Evolutionary conservation across 2,113 vertebrate species (phyloP).

Genomic region (Galeopterus variegatus): DNA sequence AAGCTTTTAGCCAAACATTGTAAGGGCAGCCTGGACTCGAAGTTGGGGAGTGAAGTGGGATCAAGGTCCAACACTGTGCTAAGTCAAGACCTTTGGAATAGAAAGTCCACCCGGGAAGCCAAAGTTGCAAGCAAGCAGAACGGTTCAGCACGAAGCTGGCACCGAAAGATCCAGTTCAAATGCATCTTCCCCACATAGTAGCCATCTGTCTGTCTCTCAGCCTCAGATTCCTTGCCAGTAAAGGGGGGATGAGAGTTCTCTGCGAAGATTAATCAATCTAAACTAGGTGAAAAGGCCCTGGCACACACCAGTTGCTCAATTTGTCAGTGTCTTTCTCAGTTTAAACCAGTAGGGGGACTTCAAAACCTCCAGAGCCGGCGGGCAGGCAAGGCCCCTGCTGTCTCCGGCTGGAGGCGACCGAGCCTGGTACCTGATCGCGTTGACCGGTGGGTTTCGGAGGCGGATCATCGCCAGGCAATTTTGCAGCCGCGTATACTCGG

Average conservation of each 20-base stretch:
- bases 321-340: background rate
- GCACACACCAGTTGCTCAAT: fast-evolving
- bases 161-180: fast-evolving
- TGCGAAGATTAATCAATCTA: background rate
- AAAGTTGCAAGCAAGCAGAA: background rate
- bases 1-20: background rate
- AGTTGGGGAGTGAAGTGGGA: background rate
- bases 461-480: conserved; percentile 92
- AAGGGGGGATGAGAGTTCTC: background rate
- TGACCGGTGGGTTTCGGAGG: conserved; percentile 93
- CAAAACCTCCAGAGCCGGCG: background rate
- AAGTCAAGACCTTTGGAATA: background rate
- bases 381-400: too few species aligned
- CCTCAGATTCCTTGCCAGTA: background rate
- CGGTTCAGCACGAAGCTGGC: background rate
- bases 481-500: conserved; percentile 82
- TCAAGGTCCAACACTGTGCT: background rate
- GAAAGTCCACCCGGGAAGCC: background rate
- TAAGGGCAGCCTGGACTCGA: background rate
- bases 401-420: background rate
- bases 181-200: background rate
- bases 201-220: background rate
- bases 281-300: background rate
- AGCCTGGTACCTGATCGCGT: conserved; percentile 92
- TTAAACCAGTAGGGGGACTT: background rate